Base-by-base conservation (phyloP, 2,113 vertebrate species). In the Balaenoptera acutorostrata region DNA sequence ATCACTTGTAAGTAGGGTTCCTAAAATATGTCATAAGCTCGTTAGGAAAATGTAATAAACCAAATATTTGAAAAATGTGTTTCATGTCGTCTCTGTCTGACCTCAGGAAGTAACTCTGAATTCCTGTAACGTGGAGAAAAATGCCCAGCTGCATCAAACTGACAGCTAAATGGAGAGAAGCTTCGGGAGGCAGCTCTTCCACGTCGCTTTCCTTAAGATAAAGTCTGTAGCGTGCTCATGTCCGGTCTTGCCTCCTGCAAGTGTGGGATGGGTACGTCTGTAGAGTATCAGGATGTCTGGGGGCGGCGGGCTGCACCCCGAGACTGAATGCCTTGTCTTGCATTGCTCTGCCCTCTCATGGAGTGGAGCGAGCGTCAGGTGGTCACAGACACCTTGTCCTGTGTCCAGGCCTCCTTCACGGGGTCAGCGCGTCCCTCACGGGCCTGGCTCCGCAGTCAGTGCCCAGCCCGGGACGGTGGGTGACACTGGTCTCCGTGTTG, bases 11-110 rank as follows among this genome's bases (percentile, higher is more conserved):
- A 94, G 69, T 68, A 49, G 57, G 57, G 55, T 3, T 17, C 39
- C 21, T 49, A 49, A 29, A 46, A 18, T 17, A 46, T 29, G 21
- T 61, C 39, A 13, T 20, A 64, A 55, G 21, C 29, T 13, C 52
- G 92, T 72, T 96, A 46, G 68, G 64, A 63, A 96, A 95, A 80
- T 83, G 74, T 87, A 91, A 90, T 90, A 83, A 92, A 55, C 68
- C 63, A 96, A 61, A 18, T 80, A 96, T 96, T 82, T 96, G 63
- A 95, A 93, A 89, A 93, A 95, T 92, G 96, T 74, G 83, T 95
- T 96, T 95, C 55, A 6, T 92, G 69, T 87, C 57, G 4, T 80
- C 36, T 93, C 59, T 29, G n/a, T 61, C 39, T 92, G 90, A 92
- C 94, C 92, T 78, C 89, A 68, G 92, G 92, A 97, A 97, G 94